These are phyloP conservation scores for Serranus cabrilla DNA, from an alignment of 2,797 vertebrate genomes.

Conservation along the genomic window DNA sequence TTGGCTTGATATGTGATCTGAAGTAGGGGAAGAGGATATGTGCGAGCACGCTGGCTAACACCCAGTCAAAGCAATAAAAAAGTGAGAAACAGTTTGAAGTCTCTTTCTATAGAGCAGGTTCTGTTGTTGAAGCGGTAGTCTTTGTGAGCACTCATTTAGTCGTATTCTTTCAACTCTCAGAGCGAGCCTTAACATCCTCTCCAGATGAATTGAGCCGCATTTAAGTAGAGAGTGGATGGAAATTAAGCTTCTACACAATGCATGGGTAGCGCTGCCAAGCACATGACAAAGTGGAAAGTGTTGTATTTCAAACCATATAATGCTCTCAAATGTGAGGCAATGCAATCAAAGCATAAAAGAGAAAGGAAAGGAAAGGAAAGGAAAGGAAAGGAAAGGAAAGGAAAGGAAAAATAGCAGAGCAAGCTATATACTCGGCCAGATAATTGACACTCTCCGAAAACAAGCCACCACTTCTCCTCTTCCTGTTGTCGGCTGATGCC, in stretches of 20 bases:
- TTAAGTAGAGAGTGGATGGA: constrained; percentile 74
- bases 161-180: constrained; percentile 76
- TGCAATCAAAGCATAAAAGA: constrained; percentile 46
- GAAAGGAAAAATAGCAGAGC: constrained; percentile 15
- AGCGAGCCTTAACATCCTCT: constrained; percentile 76
- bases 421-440: constrained; percentile 56
- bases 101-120: constrained; percentile 55
- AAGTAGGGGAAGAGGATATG: constrained; percentile 44
- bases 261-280: constrained; percentile 71
- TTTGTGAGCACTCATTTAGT: constrained; percentile 75
- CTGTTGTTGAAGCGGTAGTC: constrained; percentile 52
- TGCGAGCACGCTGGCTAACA: constrained; percentile 39
- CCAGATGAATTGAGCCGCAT: constrained; percentile 78
- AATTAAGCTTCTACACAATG: constrained; percentile 78
- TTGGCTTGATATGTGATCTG: constrained; percentile 69
- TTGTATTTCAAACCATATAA: constrained; percentile 79
- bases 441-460: constrained; percentile 81
- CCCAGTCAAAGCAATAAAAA: constrained; percentile 64
- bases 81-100: constrained; percentile 62
- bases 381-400: constrained; percentile 3
- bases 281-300: constrained; percentile 74
- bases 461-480: constrained; percentile 79
- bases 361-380: constrained; percentile 41
- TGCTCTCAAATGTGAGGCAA: constrained; percentile 70
- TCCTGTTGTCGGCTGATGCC: constrained; percentile 73